Percentiles rank a stretch among this genome's conserved stretches.
phyloP scores from a whole-genome alignment of 1,140 invertebrate genomes.

The Hylaeus volcanicus region DNA sequence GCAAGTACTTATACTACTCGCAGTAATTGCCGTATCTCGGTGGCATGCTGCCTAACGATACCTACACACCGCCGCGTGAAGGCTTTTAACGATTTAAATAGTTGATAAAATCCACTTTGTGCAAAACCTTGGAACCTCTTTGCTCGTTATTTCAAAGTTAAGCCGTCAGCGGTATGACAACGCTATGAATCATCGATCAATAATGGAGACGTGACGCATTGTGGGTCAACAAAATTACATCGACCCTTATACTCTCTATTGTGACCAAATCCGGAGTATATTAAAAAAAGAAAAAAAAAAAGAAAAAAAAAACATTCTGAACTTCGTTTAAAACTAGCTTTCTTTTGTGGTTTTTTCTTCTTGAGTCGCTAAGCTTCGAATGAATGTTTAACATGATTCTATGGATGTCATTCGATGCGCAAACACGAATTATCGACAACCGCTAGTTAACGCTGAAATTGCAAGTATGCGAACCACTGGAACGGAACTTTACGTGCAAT shows the following conservation, averaged over 20 bases:
- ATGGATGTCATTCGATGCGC: neutral
- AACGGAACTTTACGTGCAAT: neutral
- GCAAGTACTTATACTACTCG: neutral
- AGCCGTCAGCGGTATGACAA: neutral
- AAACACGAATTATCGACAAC: conserved; percentile 1
- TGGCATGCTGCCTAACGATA: neutral
- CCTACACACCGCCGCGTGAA: neutral
- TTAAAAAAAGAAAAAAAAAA: no score
- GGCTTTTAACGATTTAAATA: neutral
- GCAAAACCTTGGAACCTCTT: neutral
- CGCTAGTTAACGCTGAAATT: neutral
- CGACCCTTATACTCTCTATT: no score
- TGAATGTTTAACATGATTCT: neutral
- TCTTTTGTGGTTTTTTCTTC: no score
- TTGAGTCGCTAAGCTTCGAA: no score
- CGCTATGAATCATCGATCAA: neutral
- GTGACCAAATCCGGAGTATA: no score
- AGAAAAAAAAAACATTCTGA: no score
- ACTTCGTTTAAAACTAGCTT: no score
- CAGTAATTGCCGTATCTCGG: conserved; percentile 8
- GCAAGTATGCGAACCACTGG: neutral
- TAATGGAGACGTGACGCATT: neutral
- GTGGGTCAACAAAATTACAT: no score
- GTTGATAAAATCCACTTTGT: neutral
- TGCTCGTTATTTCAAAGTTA: neutral